Conservation (phyloP, 2,888 invertebrate genomes). For the Nebria brevicollis region DNA sequence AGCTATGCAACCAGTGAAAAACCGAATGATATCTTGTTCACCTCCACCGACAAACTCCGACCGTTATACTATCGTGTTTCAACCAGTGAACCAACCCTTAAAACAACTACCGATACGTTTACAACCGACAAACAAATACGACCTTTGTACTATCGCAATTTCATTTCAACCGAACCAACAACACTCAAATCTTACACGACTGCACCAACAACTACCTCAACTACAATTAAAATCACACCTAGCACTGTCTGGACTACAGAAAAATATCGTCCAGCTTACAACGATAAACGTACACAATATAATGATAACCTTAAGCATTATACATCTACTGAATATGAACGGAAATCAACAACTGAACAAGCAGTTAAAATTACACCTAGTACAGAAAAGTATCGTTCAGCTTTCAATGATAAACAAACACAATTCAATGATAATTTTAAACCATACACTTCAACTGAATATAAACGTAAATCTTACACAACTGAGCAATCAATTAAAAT, state of each 20-base stretch:
- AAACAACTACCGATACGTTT: not conserved
- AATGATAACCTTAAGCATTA: too few species aligned
- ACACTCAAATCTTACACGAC: not conserved
- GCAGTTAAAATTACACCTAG: too few species aligned
- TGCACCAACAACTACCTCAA: conserved; percentile 23
- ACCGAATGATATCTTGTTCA: not conserved
- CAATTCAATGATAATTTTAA: not conserved
- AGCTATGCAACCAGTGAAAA: not conserved
- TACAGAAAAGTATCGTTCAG: not conserved
- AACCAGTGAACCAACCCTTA: not conserved
- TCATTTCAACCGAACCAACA: not conserved
- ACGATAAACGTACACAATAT: too few species aligned
- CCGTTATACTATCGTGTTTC: not conserved
- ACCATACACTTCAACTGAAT: not conserved
- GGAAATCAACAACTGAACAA: too few species aligned
- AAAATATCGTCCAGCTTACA: not conserved
- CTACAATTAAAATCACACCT: not conserved
- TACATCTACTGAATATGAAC: too few species aligned
- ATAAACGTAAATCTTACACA: not conserved
- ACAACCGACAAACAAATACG: not conserved
- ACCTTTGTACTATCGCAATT: not conserved
- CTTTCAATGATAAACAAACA: not conserved
- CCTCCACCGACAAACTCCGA: not conserved
- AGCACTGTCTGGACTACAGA: not conserved
- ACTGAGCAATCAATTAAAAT: not conserved